Evolutionary conservation across 2,888 invertebrate genomes (phyloP).

Genomic region (Cenopis cana): DNA sequence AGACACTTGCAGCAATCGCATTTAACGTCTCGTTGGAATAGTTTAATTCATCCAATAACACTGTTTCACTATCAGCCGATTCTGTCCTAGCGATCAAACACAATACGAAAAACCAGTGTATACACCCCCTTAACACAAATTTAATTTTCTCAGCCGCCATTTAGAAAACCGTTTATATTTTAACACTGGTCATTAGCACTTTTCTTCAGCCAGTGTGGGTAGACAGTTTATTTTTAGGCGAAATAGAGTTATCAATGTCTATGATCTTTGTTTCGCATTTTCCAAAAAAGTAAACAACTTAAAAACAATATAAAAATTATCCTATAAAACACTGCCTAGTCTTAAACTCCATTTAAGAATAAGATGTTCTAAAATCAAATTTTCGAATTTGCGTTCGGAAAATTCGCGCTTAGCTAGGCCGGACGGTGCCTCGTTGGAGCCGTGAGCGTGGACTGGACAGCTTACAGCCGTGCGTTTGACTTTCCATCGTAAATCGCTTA

Average conservation of each 20-base stretch:
- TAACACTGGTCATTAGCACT: constrained; percentile 15
- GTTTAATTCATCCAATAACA: constrained; percentile 16
- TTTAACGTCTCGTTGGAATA: constrained; percentile 21
- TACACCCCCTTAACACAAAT: constrained; percentile 11
- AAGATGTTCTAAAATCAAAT: constrained; percentile 29
- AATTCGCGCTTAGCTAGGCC: constrained; percentile 35
- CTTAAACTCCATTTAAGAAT: not conserved
- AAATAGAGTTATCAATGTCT: constrained; percentile 28
- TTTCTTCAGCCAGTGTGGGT: constrained; percentile 34
- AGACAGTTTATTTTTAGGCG: constrained; percentile 33
- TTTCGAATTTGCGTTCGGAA: constrained; percentile 34
- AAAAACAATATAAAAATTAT: not conserved
- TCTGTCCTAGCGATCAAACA: constrained; percentile 25
- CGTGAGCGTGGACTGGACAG: constrained; percentile 68
- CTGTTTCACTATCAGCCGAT: constrained; percentile 33
- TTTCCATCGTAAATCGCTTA: constrained; percentile 43
- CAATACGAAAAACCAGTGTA: constrained; percentile 22
- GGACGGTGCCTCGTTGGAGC: constrained; percentile 38
- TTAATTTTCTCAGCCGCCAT: constrained; percentile 11
- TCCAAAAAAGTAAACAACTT: not conserved
- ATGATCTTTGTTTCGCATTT: constrained; percentile 30
- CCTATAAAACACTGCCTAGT: constrained; percentile 3
- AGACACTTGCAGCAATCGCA: constrained; percentile 22
- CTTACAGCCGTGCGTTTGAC: constrained; percentile 45
- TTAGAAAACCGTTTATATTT: constrained; percentile 9